Base-by-base conservation (phyloP, 92 coral and sea anemone species). In the Umimayanthus kanabou region DNA sequence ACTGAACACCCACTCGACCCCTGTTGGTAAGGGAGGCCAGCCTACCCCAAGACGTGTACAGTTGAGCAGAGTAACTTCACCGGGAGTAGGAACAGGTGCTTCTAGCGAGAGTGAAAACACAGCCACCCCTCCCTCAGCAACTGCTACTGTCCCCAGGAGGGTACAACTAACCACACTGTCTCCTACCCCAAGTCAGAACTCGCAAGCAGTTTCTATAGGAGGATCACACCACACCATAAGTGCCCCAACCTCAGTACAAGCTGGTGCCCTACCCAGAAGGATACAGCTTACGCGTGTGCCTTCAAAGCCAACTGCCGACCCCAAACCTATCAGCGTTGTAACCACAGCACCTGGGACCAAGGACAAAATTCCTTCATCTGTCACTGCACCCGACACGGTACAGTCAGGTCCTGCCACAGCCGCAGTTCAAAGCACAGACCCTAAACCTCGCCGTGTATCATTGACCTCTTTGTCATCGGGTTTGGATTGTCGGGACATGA, bases 21-120 rank as follows among this genome's bases (percentile, higher is more conserved):
- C 96, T 50, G 67, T 89, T 49, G 80, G 88, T 45, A 85, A 88
- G 47, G 88, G 64, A 23, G 73, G 77, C 16, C 85, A 89, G 57
- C 75, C 64, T 18, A 82, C 89, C 7, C 94, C 95, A 57, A 90
- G 88, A 65, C 80, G 87, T 49, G 90, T 90, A 8, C 87, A 83
- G 42, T 45, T 83, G 30, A 43, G 66, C 25, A 67, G 64, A 15
- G 33, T 43, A n/a, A 40, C 87, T 15, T 37, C 64, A 47, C 77
- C 66, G 28, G 78, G 78, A 65, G 78, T 18, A 39, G 75, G 26
- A 37, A 69, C 55, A 25, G n/a, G 15, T 45, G 20, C 58, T 28
- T 4, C 84, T 50, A 40, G 45, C 37, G 61, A 88, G 18, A 37
- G 25, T 23, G 72, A 39, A 8, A 30, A n/a, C 20, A 23, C 81